Base-by-base conservation (phyloP, 2,888 invertebrate genomes). In the Noctua fimbriata region DNA sequence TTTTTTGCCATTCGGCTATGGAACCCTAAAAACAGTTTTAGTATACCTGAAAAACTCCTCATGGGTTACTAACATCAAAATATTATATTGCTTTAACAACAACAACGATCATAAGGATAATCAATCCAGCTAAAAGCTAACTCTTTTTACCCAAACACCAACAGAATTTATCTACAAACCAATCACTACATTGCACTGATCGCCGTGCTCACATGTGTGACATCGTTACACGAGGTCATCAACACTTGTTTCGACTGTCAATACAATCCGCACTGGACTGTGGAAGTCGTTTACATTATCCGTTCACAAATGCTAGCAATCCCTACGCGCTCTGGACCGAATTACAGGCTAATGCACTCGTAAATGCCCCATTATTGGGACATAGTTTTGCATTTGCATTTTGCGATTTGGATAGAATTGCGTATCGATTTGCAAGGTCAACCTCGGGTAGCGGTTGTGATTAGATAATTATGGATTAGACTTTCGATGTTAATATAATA, bases 221-320 rank as follows among this genome's bases (percentile, higher is more conserved):
- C 73, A 74, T 63, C 73, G 55, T 73, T 67, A 72, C 32, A 28
- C 58, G 52, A 79, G 76, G 70, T 74, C 74, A 73, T 81, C 47
- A 81, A 58, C 74, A 73, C 76, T 76, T 72, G 73, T 79, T 72
- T 52, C 49, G 52, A 47, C 49, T 72, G 88, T 85, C 88, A 85
- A 77, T 80, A 73, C 81, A 81, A 77, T 70, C 28, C 58, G 65
- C 69, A 79, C 7, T 71, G 52, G 65, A 49, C 58, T 69, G 28
- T 76, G 85, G 58, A 70, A 84, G 81, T 85, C 85, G 52, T 74
- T 80, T 77, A 77, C 85, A 85, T 85, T 84, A 87, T 67, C 81
- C 44, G 69, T 28, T 84, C 72, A 41, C 81, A 74, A 85, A 85
- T 85, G 81, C 36, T 63, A 52, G 49, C 72, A 74, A 81, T 85